These are phyloP conservation scores for Florisuga fusca DNA, from an alignment of 2,797 vertebrate species.

Conservation along the genomic window DNA sequence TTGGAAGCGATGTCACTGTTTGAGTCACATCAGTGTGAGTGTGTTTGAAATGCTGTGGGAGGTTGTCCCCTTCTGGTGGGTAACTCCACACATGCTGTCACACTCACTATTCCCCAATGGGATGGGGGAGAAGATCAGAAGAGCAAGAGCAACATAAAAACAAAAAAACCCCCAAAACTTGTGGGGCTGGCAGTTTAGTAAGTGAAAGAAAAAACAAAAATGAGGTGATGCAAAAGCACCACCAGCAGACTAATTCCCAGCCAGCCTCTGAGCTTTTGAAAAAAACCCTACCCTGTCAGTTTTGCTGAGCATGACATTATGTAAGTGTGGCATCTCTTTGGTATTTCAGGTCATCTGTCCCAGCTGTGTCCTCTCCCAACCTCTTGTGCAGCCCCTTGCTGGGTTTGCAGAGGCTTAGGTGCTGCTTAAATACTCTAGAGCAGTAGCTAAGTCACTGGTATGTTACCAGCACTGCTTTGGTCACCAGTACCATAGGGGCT, in stretches of 20 bases:
- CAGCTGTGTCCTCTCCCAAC: constrained; percentile 48
- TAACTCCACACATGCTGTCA: neutral
- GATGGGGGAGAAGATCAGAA: neutral
- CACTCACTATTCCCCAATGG: neutral
- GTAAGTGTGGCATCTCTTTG: neutral
- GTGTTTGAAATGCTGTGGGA: neutral
- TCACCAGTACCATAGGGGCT: neutral
- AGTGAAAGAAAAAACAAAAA: neutral
- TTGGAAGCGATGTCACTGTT: neutral
- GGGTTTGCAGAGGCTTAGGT: neutral
- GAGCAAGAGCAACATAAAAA: neutral
- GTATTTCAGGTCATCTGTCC: constrained; percentile 65
- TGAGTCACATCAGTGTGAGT: neutral
- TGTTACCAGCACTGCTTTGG: neutral
- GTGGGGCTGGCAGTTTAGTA: neutral
- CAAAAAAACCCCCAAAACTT: neutral
- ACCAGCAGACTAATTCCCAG: neutral
- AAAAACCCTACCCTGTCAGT: neutral
- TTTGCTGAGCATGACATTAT: neutral
- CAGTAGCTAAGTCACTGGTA: neutral
- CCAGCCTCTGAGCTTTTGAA: neutral
- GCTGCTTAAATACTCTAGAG: neutral
- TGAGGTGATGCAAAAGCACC: neutral
- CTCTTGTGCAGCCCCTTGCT: neutral
- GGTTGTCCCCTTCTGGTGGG: neutral